These are phyloP conservation scores for Oppia nitens DNA, from an alignment of 1,140 invertebrate species.

Conservation along the genomic window DNA sequence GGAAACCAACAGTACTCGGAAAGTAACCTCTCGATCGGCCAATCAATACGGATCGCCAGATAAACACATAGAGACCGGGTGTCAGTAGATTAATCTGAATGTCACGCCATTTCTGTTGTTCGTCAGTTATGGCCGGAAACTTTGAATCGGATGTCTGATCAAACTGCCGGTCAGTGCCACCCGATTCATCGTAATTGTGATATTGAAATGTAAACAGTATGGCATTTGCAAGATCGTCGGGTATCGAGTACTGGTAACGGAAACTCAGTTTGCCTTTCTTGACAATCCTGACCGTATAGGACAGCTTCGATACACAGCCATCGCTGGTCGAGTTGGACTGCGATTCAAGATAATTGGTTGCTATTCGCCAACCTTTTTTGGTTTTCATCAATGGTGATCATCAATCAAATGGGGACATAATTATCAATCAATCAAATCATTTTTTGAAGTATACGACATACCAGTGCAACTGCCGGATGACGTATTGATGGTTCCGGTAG, in stretches of 20 bases:
- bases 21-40: background rate
- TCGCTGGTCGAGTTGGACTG: background rate
- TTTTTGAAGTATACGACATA: too few species aligned
- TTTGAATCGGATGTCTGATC: background rate
- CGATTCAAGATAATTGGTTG: background rate
- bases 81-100: background rate
- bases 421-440: too few species aligned
- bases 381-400: background rate
- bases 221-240: background rate
- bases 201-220: conserved; percentile 13
- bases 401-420: background rate
- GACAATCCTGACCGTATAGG: conserved; percentile 36
- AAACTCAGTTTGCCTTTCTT: conserved; percentile 34
- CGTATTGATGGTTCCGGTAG: conserved; percentile 26
- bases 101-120: conserved; percentile 10
- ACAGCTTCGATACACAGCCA: conserved; percentile 2
- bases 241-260: conserved; percentile 33
- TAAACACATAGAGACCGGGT: conserved; percentile 13
- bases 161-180: background rate
- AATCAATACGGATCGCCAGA: conserved; percentile 7
- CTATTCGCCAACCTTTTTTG: background rate
- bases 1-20: background rate
- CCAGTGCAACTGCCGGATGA: conserved; percentile 19
- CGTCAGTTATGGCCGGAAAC: background rate
- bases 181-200: conserved; percentile 2